phyloP scores from a whole-genome alignment of 2,888 invertebrate species.

The Drosophila mimetica region DNA sequence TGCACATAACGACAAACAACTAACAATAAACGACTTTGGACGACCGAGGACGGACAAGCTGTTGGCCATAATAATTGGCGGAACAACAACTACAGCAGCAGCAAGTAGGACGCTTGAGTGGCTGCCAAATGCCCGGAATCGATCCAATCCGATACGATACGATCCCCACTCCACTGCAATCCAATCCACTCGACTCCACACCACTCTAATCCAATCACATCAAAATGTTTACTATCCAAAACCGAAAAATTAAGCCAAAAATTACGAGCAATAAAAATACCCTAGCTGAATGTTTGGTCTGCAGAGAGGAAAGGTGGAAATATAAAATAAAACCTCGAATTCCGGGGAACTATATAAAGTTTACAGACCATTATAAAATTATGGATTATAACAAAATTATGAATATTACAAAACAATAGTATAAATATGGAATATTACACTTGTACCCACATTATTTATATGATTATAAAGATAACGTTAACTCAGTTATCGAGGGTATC shows the following conservation, averaged over 20 bases:
- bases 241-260: conserved; percentile 25
- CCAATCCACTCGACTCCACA: conserved; percentile 6
- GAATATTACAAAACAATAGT: background rate
- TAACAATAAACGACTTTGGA: conserved; percentile 26
- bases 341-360: background rate
- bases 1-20: conserved; percentile 15
- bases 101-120: conserved; percentile 66
- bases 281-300: conserved; percentile 13
- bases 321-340: background rate
- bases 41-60: conserved; percentile 20
- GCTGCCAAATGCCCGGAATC: conserved; percentile 52
- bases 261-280: conserved; percentile 30
- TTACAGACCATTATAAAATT: background rate
- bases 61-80: conserved; percentile 65
- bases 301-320: background rate
- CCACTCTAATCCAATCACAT: conserved; percentile 29
- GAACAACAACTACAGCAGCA: conserved; percentile 44
- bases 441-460: background rate
- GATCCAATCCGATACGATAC: conserved; percentile 11
- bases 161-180: background rate
- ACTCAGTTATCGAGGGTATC: background rate
- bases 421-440: background rate
- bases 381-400: too few relatives aligned
- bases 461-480: background rate
- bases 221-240: conserved; percentile 30